phyloP scores from a whole-genome alignment of 1,140 invertebrate genomes.

The Akabosia matsudoensis region DNA sequence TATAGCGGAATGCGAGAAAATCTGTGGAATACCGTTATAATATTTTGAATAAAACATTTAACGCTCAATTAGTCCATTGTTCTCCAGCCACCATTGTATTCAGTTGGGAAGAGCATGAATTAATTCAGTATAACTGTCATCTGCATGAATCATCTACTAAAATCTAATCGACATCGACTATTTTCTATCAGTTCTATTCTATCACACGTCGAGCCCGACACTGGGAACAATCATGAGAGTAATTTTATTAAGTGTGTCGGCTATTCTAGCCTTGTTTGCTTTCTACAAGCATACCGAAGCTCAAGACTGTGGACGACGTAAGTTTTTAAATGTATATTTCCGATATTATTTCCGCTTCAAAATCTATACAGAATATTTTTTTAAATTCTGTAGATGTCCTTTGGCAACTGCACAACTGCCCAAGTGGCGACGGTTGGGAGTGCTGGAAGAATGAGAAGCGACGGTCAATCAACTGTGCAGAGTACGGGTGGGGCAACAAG shows the following conservation, averaged over 20 bases:
- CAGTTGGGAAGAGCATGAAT: no score
- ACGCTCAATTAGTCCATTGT: no score
- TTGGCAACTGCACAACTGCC: background rate
- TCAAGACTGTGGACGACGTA: background rate
- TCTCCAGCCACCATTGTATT: no score
- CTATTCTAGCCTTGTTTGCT: background rate
- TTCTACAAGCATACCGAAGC: background rate
- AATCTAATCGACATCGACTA: no score
- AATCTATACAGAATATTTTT: background rate
- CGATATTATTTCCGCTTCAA: background rate
- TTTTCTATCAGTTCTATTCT: no score
- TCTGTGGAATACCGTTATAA: no score
- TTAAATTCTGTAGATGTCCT: background rate
- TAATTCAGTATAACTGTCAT: no score
- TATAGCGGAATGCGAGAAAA: no score
- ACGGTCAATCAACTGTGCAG: background rate
- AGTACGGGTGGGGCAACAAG: background rate
- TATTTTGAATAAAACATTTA: no score
- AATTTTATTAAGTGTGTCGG: background rate
- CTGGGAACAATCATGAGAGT: background rate
- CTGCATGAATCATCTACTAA: no score
- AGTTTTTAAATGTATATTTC: background rate
- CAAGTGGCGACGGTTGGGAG: background rate
- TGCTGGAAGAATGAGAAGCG: background rate
- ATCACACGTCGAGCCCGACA: no score